phyloP scores from a whole-genome alignment of 2,113 vertebrate species.

The Solea senegalensis region DNA sequence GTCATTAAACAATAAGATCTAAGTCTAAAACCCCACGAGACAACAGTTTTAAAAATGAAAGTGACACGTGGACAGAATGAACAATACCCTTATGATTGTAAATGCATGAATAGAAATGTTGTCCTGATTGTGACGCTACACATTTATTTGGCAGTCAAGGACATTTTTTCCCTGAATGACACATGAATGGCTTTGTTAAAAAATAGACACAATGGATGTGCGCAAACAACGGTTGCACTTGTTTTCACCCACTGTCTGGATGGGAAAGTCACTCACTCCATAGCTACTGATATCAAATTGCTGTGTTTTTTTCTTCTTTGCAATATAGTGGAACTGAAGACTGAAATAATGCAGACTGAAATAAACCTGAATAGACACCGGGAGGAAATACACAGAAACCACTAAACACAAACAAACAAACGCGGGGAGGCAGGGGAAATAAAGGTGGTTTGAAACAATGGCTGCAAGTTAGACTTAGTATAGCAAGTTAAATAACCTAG shows the following conservation, averaged over 20 bases:
- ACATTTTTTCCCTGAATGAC: too few relatives aligned
- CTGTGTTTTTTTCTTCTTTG: background rate
- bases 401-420: background rate
- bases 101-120: conserved; percentile 6
- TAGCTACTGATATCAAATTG: background rate
- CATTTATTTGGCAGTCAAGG: too few relatives aligned
- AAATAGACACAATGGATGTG: background rate
- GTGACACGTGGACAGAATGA: conserved; percentile 3
- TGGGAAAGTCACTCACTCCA: background rate
- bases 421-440: background rate
- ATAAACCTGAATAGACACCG: background rate
- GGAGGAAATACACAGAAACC: background rate
- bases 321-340: background rate
- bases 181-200: background rate
- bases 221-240: background rate
- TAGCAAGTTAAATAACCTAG: too few relatives aligned
- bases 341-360: background rate
- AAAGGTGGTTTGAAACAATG: background rate
- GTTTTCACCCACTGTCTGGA: background rate
- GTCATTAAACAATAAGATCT: conserved; percentile 13
- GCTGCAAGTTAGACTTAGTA: background rate
- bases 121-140: background rate
- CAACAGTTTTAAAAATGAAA: background rate
- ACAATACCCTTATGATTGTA: background rate
- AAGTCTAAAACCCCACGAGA: background rate